Conservation (phyloP, 2,113 vertebrate genomes). For the Ondatra zibethicus region DNA sequence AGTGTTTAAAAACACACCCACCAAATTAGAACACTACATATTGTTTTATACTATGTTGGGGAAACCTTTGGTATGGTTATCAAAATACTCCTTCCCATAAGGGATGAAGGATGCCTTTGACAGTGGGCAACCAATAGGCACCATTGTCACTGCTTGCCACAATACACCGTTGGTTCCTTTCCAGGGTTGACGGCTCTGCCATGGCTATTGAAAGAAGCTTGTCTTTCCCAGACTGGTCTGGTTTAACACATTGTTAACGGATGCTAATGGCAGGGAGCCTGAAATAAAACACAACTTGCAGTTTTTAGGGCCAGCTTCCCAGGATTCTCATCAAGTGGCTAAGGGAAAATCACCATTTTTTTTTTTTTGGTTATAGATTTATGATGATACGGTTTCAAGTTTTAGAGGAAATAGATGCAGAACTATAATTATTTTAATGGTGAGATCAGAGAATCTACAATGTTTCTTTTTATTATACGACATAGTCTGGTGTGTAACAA, state of each 20-base stretch:
- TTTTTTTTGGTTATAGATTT: neutral
- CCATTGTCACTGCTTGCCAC: neutral
- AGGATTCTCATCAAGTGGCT: constrained; percentile 8
- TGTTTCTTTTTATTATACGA: neutral
- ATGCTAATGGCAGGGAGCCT: constrained; percentile 45
- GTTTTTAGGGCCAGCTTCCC: constrained; percentile 57
- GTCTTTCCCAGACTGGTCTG: constrained; percentile 42
- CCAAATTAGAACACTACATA: neutral
- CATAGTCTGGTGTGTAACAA: neutral
- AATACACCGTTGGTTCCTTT: constrained; percentile 62
- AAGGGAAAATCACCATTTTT: constrained; percentile 9
- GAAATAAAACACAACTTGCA: constrained; percentile 62
- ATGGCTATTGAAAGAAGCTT: constrained; percentile 61
- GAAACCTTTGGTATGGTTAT: neutral
- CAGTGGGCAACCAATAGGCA: neutral
- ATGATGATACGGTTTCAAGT: neutral
- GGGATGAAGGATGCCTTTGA: constrained; percentile 33
- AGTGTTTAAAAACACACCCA: neutral
- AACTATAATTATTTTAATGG: neutral
- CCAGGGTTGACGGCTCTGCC: neutral
- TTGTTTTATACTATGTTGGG: neutral
- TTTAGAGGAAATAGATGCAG: constrained; percentile 5
- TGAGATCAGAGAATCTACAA: neutral
- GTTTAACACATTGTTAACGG: constrained; percentile 33
- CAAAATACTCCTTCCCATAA: constrained; percentile 59